Base-by-base conservation (phyloP, 2,888 invertebrate genomes). In the Penaeus monodon region DNA sequence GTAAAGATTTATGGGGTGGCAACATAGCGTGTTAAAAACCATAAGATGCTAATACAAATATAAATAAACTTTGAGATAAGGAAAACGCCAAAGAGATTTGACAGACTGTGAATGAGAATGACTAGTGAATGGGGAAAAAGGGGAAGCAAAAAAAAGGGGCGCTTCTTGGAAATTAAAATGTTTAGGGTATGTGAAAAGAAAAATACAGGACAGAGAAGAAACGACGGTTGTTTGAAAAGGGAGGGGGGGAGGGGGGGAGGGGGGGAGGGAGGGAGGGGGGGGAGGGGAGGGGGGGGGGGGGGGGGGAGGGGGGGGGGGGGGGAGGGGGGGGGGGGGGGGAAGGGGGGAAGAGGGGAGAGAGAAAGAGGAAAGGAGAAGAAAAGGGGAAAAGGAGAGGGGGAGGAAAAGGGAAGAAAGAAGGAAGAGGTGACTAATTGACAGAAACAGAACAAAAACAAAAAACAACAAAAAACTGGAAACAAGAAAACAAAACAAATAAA, bases 331-430 rank as follows among this genome's bases (percentile, higher is more conserved):
- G 65, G 64, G 77, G 66, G 29, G 74, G n/a, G 74, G 2, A 17
- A 74, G 74, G 20, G 74, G 38, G 81, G 27, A 33, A 64, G 49
- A 22, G 33, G 27, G 73, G n/a, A 38, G 49, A 65, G 49, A 65
- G 29, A 64, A 78, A 44, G 29, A 17, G 27, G 24, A 27, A 63
- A 27, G 38, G 63, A 22, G 8, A 8, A 76, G 63, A n/a, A 70
- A 70, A 63, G 63, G 73, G 29, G 63, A 73, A 73, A 82, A 57
- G 73, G 81, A 57, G 57, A 82, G 81, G 70, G 81, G 49, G 81
- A 70, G 68, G 49, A 33, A 81, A 70, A 64, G 63, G 33, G 73
- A 64, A 29, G 74, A 64, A 63, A 64, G 33, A 38, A 63, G 64
- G n/a, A 33, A 8, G 27, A 4, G 4, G 17, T 27, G 27, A 70